These are phyloP conservation scores for Lepidurus packardi DNA, from an alignment of 1,140 invertebrate species.

Conservation along the genomic window DNA sequence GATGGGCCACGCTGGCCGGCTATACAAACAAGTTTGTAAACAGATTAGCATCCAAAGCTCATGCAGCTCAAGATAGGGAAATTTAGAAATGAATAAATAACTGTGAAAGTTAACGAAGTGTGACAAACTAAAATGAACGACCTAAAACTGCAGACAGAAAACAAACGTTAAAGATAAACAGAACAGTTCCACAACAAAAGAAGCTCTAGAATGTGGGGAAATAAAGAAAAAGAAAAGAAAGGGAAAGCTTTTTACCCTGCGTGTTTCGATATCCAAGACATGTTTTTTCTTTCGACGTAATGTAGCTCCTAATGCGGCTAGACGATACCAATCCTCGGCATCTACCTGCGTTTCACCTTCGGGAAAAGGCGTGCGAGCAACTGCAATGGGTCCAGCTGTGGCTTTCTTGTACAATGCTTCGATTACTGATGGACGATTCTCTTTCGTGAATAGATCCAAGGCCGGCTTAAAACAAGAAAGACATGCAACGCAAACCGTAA, in stretches of 20 bases:
- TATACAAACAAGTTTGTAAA: slow-evolving; percentile 45
- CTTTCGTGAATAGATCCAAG: slow-evolving; percentile 61
- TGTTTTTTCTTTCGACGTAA: slow-evolving; percentile 62
- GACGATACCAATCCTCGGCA: slow-evolving; percentile 52
- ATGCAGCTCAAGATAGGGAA: too few relatives aligned
- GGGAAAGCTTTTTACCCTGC: slow-evolving; percentile 57
- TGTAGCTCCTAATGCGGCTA: slow-evolving; percentile 66
- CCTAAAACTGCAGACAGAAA: too few relatives aligned
- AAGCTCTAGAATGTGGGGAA: not conserved
- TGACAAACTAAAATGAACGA: too few relatives aligned
- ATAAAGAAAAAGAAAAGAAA: slow-evolving; percentile 1
- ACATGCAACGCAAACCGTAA: too few relatives aligned
- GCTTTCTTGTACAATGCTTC: slow-evolving; percentile 67
- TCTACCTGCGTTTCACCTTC: slow-evolving; percentile 50
- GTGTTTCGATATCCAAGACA: slow-evolving; percentile 77
- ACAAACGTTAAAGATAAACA: too few relatives aligned
- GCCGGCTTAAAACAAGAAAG: slow-evolving; percentile 47
- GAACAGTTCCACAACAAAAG: too few relatives aligned
- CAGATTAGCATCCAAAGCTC: slow-evolving; percentile 41
- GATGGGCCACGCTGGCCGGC: slow-evolving; percentile 70
- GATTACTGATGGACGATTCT: slow-evolving; percentile 60
- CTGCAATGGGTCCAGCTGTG: slow-evolving; percentile 39
- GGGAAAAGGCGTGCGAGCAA: slow-evolving; percentile 30
- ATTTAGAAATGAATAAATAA: too few relatives aligned
- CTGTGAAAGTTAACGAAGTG: too few relatives aligned